Conservation (phyloP, 2,113 vertebrate species). For the Alethe diademata region DNA sequence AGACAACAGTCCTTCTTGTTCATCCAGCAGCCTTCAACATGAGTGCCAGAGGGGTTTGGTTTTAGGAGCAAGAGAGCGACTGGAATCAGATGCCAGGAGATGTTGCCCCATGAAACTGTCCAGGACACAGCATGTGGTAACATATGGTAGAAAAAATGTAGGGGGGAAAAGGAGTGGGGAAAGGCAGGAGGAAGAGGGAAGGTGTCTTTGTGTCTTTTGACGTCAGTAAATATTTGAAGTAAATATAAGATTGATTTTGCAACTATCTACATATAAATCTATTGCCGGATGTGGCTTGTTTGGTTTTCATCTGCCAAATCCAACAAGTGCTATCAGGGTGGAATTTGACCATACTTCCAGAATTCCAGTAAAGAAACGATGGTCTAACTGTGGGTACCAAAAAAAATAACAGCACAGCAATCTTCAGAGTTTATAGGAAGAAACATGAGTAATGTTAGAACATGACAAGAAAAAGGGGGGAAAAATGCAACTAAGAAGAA, state of each 20-base stretch:
- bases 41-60: fast-evolving
- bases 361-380: not conserved
- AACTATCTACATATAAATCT: not conserved
- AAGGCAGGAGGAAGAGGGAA: not conserved
- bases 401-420: not conserved
- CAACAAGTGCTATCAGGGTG: conserved; percentile 4
- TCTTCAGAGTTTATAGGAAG: not conserved
- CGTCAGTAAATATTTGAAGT: conserved; percentile 12
- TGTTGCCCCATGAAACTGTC: fast-evolving
- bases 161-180: fast-evolving
- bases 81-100: not conserved
- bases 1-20: not conserved
- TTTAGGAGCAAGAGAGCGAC: not conserved
- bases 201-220: not conserved
- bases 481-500: not conserved
- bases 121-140: fast-evolving
- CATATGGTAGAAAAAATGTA: not conserved
- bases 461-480: not conserved
- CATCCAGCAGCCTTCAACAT: not conserved
- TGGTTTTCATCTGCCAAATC: conserved; percentile 46
- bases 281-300: conserved; percentile 19
- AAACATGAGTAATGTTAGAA: not conserved
- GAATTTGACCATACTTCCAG: not conserved
- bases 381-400: not conserved
- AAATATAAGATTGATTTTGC: conserved; percentile 4